phyloP scores from a whole-genome alignment of 2,797 vertebrate species.

The Spinibarbus caldwelli region DNA sequence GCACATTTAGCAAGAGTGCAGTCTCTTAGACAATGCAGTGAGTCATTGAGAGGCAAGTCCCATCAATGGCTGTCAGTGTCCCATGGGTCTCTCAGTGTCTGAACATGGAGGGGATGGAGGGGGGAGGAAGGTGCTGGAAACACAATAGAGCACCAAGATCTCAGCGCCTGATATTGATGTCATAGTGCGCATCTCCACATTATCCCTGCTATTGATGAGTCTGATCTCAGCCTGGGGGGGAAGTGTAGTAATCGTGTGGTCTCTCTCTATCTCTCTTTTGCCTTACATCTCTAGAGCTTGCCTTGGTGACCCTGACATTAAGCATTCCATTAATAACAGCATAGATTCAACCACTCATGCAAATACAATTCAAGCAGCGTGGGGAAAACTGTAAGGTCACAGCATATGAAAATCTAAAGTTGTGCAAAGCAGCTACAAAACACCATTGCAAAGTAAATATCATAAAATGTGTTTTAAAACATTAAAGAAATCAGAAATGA shows the following conservation, averaged over 20 bases:
- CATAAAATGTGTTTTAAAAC: background rate
- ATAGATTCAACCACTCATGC: background rate
- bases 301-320: conserved; percentile 3
- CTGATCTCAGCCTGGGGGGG: conserved; percentile 52
- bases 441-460: background rate
- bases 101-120: conserved; percentile 20
- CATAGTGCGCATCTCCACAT: conserved; percentile 68
- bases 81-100: conserved; percentile 54
- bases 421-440: background rate
- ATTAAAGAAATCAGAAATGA: background rate
- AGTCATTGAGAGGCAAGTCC: conserved; percentile 35
- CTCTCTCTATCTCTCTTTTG: background rate
- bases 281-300: conserved; percentile 20
- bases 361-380: background rate
- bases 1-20: conserved; percentile 31
- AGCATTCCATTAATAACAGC: conserved; percentile 14
- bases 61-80: conserved; percentile 68
- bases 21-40: conserved; percentile 59
- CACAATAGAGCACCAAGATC: conserved; percentile 69
- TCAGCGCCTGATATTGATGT: conserved; percentile 49
- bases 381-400: background rate
- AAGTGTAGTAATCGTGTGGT: conserved; percentile 54
- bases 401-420: background rate
- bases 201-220: conserved; percentile 72
- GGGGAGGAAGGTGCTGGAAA: conserved; percentile 28